Evolutionary conservation across 2,113 vertebrate species (phyloP).

Genomic region (Nesoenas mayeri): DNA sequence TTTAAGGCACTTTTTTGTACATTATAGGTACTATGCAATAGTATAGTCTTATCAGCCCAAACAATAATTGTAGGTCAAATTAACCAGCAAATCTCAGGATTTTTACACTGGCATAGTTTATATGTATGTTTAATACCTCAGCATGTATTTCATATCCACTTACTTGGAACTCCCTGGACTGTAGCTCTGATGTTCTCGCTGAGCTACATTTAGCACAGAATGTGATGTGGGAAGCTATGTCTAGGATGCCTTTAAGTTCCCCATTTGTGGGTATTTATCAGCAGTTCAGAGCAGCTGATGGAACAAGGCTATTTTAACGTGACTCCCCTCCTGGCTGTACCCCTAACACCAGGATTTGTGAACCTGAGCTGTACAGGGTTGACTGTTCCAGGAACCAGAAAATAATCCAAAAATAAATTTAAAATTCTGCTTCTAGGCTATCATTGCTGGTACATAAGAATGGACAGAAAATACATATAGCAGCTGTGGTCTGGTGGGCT

Average conservation of each 20-base stretch:
- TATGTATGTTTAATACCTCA: neutral
- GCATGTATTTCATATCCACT: neutral
- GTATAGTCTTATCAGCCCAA: neutral
- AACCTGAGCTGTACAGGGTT: neutral
- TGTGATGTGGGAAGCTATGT: accelerated
- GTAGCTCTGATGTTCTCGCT: neutral
- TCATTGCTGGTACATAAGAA: neutral
- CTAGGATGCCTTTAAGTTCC: neutral
- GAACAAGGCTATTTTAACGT: neutral
- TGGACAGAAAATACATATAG: neutral
- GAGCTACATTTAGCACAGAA: neutral
- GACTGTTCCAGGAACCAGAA: neutral
- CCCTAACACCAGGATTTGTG: neutral
- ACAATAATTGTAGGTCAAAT: neutral
- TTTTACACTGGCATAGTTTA: neutral
- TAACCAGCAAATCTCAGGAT: neutral
- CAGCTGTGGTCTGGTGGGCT: neutral
- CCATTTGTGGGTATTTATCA: neutral
- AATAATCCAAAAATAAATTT: neutral
- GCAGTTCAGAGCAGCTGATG: neutral
- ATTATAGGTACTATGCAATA: neutral
- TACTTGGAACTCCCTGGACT: neutral
- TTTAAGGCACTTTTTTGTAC: neutral
- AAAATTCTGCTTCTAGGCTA: neutral
- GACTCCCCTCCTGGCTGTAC: neutral